A percentile compares a stretch with the other conserved stretches of the same genome.
Evolutionary conservation across 2,797 vertebrate genomes (phyloP).

Genomic region (Onychomys torridus): DNA sequence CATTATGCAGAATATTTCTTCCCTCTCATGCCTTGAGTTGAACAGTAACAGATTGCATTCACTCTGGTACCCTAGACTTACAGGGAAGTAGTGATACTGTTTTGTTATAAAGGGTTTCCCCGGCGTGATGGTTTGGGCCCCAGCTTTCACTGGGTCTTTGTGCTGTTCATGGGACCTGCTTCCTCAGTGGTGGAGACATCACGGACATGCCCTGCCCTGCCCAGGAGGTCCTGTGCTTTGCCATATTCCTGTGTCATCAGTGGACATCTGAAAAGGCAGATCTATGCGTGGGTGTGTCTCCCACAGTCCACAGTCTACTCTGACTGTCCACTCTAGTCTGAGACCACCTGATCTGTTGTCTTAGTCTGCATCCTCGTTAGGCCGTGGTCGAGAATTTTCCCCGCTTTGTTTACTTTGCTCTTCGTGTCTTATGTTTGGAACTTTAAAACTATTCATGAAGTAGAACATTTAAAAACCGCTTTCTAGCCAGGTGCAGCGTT

Average conservation of each 20-base stretch:
- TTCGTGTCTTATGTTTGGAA: background rate
- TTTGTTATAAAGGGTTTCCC: background rate
- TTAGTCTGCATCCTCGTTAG: background rate
- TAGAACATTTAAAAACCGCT: background rate
- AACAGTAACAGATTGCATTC: background rate
- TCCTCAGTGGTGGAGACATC: background rate
- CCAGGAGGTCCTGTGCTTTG: background rate
- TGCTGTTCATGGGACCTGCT: background rate
- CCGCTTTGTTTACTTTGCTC: background rate
- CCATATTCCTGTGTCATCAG: background rate
- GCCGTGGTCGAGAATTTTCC: background rate
- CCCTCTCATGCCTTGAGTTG: background rate
- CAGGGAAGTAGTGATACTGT: background rate
- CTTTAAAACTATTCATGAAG: slow-evolving; percentile 15
- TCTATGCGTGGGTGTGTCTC: background rate
- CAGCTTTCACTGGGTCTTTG: background rate
- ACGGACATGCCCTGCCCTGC: fast-evolving
- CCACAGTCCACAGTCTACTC: background rate
- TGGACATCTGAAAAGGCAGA: background rate
- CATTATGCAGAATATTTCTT: background rate
- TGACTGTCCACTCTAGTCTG: background rate
- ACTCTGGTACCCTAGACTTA: background rate
- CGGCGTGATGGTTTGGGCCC: background rate
- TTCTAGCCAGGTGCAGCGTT: background rate
- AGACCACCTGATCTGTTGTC: background rate